Evolutionary conservation across 1,140 invertebrate species (phyloP), one percentile per base, ranked within the genome.

Genomic region (Drosophila sp.): DNA sequence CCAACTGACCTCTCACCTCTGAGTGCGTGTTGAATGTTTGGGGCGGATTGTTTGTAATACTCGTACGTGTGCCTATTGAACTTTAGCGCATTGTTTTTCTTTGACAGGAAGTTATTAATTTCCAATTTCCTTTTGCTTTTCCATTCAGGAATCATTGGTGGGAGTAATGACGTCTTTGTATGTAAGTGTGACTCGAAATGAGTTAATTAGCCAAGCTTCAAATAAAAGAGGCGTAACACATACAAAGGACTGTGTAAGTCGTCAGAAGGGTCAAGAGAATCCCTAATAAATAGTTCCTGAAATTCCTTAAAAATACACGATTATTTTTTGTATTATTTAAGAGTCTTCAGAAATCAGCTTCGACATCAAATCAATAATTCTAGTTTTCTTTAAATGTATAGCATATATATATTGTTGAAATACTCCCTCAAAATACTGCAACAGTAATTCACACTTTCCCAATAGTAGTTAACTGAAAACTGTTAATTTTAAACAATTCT

Each of bases 21-120:
- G 32, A 48, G 72, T 74, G 80, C 80, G 80, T 83, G 81, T 72
- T 41, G 32, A 46, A 51, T 62, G 46, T 64, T 79, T 79, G 43
- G 41, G 38, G 36, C 13, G 29, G 32, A 16, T n/a, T 46, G n/a
- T 69, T 57, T 69, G 58, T 51, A 53, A 75, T 71, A 66, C 71
- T 51, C 58, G 72, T 71, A 66, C 71, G 74, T 72, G 32, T 56
- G 81, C 66, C 48, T 78, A 81, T 87, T 87, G 75, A 87, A 75
- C 75, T 81, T 81, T 34, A 18, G 34, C 43, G 79, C 70, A 59
- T 86, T 87, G 74, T 72, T 76, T 87, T 65, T 69, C 46, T 78
- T 78, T 65, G 32, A 32, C 67, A 73, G 82, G 81, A 87, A 82
- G 64, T 86, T 86, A 82, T 86, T 87, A 86, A 70, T 78, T 70